A percentile compares a stretch with the other conserved stretches of the same genome.
Evolutionary conservation across 2,113 vertebrate species (phyloP).

Genomic region (Lasiurus borealis): DNA sequence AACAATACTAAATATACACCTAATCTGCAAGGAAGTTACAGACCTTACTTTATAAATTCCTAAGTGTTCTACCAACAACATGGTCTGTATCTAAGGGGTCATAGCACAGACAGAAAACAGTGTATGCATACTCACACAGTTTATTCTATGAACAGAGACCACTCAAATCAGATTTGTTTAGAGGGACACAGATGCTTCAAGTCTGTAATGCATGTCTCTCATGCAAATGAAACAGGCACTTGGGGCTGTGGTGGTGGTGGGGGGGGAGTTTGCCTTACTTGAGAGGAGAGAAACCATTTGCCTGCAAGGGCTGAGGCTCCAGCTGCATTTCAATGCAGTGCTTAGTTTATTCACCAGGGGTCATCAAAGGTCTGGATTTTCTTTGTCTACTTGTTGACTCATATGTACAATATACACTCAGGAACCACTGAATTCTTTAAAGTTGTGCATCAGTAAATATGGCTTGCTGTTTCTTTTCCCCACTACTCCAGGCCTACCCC

Average conservation of each 20-base stretch:
- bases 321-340: slow-evolving; percentile 88
- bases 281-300: neutral
- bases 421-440: slow-evolving; percentile 65
- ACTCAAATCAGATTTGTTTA: slow-evolving; percentile 42
- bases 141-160: neutral
- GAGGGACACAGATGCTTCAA: neutral
- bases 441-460: slow-evolving; percentile 31
- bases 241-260: neutral
- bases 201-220: neutral
- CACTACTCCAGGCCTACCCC: neutral
- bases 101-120: neutral
- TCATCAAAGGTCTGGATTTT: slow-evolving; percentile 92
- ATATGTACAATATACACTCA: slow-evolving; percentile 3
- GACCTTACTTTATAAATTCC: neutral
- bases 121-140: neutral
- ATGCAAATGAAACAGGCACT: neutral
- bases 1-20: slow-evolving; percentile 40
- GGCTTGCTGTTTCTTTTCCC: neutral
- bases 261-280: neutral
- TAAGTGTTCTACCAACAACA: slow-evolving; percentile 9
- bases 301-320: slow-evolving; percentile 45
- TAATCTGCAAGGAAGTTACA: slow-evolving; percentile 33
- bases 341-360: slow-evolving; percentile 92
- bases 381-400: slow-evolving; percentile 86
- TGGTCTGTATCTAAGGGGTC: neutral